Evolutionary conservation across 2,888 invertebrate genomes (phyloP).

Genomic region (Exocentrus adspersus): DNA sequence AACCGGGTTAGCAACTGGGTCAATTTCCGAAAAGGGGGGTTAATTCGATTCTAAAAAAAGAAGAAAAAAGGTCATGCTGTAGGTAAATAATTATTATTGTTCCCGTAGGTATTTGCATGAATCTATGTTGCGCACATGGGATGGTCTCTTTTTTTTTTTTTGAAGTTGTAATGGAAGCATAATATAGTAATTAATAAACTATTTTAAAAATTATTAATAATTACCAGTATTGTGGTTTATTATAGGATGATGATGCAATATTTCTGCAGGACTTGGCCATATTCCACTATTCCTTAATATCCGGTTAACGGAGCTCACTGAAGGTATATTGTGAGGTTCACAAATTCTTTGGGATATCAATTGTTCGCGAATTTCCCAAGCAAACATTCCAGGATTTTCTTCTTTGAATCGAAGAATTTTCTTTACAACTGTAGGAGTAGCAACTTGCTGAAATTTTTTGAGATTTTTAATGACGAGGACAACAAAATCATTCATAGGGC

Average conservation of each 20-base stretch:
- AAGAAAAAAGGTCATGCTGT: too few species aligned
- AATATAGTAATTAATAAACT: not conserved
- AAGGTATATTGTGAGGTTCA: slow-evolving; percentile 90
- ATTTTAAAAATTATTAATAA: not conserved
- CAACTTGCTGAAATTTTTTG: slow-evolving; percentile 88
- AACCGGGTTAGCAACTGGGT: too few species aligned
- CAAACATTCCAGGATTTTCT: slow-evolving; percentile 96
- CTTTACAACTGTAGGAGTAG: slow-evolving; percentile 94
- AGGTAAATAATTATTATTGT: too few species aligned
- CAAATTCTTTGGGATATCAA: slow-evolving; percentile 90
- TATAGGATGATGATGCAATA: slow-evolving; percentile 59
- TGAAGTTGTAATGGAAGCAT: not conserved
- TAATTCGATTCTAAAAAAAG: too few species aligned
- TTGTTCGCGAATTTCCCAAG: slow-evolving; percentile 95
- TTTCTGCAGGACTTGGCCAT: slow-evolving; percentile 72
- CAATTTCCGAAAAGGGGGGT: too few species aligned
- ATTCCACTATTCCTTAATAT: slow-evolving; percentile 89
- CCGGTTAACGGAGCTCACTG: slow-evolving; percentile 93
- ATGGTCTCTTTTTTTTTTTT: too few species aligned
- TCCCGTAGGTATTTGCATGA: too few species aligned
- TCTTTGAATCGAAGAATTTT: slow-evolving; percentile 94
- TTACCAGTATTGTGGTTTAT: slow-evolving; percentile 48
- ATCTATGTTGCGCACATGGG: too few species aligned
- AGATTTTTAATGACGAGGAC: too few species aligned
- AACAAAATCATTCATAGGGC: too few species aligned